phyloP scores from a whole-genome alignment of 2,888 invertebrate genomes.

The Molanna angustata region DNA sequence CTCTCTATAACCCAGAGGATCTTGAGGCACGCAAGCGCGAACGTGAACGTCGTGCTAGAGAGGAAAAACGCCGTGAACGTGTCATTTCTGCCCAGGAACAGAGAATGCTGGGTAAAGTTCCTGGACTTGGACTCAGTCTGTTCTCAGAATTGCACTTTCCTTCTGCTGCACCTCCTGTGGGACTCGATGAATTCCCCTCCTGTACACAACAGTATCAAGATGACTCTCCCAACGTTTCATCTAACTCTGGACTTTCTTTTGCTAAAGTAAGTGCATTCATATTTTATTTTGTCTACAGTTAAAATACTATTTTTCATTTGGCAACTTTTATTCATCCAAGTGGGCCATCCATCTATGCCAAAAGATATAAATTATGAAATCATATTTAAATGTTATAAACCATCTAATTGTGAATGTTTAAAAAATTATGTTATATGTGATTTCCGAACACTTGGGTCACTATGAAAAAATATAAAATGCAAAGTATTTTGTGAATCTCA shows the following conservation, averaged over 20 bases:
- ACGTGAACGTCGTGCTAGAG: constrained; percentile 69
- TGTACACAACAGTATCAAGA: constrained; percentile 17
- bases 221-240: constrained; percentile 37
- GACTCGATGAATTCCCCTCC: background rate
- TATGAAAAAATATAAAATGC: too few relatives aligned
- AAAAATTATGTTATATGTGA: too few relatives aligned
- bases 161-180: constrained; percentile 36
- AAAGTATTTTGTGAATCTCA: too few relatives aligned
- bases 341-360: too few relatives aligned
- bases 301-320: too few relatives aligned
- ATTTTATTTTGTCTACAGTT: too few relatives aligned
- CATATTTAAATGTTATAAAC: too few relatives aligned
- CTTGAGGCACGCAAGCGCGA: constrained; percentile 66
- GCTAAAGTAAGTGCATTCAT: constrained; percentile 51
- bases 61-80: constrained; percentile 77
- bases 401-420: too few relatives aligned
- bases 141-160: constrained; percentile 52
- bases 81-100: constrained; percentile 72
- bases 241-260: constrained; percentile 43
- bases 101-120: constrained; percentile 65
- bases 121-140: constrained; percentile 60
- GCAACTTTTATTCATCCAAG: too few relatives aligned
- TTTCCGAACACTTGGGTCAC: too few relatives aligned
- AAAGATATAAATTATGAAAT: too few relatives aligned
- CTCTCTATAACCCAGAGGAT: constrained; percentile 56